A percentile compares a stretch with the other conserved stretches of the same genome.
Evolutionary conservation across 1,140 invertebrate genomes (phyloP).

Genomic region (Dreissena polymorpha): DNA sequence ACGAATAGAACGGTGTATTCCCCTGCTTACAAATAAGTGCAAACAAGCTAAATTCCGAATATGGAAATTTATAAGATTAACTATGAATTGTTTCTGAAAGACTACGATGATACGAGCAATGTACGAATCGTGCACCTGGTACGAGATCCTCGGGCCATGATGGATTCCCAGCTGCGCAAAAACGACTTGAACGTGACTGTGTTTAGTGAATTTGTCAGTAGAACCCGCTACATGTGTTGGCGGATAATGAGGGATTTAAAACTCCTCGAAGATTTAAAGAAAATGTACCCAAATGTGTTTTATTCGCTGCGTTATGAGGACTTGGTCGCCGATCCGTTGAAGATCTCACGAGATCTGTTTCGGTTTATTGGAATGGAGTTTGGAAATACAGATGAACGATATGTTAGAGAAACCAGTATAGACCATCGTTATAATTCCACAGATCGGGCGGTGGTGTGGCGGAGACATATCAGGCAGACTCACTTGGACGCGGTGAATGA

Average conservation of each 20-base stretch:
- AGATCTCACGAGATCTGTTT: conserved; percentile 4
- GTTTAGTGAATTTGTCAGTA: not conserved
- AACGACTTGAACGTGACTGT: conserved; percentile 27
- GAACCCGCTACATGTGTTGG: conserved; percentile 20
- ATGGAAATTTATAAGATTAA: conserved; percentile 31
- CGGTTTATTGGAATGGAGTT: conserved; percentile 19
- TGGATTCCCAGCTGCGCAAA: conserved; percentile 47
- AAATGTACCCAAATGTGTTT: conserved; percentile 10
- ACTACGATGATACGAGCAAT: conserved; percentile 3
- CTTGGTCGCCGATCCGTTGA: conserved; percentile 19
- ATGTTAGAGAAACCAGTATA: conserved; percentile 13
- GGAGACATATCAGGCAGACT: conserved; percentile 73
- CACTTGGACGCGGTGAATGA: conserved; percentile 1
- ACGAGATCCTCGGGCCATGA: conserved; percentile 48
- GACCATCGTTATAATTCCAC: conserved; percentile 1
- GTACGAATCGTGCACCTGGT: conserved; percentile 31
- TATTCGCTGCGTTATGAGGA: conserved; percentile 45
- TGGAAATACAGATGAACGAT: not conserved
- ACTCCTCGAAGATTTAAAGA: not conserved
- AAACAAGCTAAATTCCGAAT: not conserved
- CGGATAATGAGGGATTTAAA: conserved; percentile 4
- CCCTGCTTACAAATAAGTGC: not conserved
- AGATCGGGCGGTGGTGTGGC: conserved; percentile 93
- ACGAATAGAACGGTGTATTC: conserved; percentile 14
- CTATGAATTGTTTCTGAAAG: conserved; percentile 4